Percentiles rank a stretch among this genome's conserved stretches.
Conservation (phyloP, 2,797 vertebrate genomes). For the Ibycter americanus region DNA sequence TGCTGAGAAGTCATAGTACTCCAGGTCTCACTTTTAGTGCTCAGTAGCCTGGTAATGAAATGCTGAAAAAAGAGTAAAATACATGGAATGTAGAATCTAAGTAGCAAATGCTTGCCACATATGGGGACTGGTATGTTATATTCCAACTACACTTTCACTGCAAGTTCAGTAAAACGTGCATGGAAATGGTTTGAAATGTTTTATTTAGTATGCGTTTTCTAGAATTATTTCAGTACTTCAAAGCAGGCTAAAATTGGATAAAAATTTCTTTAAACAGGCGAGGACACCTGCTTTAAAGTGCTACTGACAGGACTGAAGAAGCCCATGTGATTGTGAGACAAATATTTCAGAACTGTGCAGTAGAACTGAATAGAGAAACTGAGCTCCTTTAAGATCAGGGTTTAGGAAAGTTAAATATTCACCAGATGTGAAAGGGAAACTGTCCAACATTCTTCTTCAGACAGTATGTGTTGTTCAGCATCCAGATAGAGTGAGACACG, state of each 20-base stretch:
- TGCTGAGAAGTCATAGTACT: background rate
- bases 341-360: background rate
- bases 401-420: background rate
- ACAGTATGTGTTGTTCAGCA: background rate
- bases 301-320: background rate
- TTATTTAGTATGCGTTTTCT: background rate
- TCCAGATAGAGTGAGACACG: background rate
- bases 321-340: background rate
- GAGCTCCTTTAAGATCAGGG: background rate
- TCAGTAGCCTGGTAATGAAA: background rate
- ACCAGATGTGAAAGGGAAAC: background rate
- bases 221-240: background rate
- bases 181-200: background rate
- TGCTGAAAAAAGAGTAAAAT: background rate
- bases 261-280: background rate
- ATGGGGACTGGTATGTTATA: background rate
- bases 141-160: background rate
- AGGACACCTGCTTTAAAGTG: background rate
- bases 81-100: background rate
- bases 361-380: background rate
- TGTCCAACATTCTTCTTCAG: background rate
- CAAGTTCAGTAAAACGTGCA: background rate
- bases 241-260: background rate
- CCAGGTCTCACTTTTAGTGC: background rate
- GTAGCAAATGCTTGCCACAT: background rate